Base-by-base conservation (phyloP, 1,140 invertebrate species). In the Zaprionus taronus region DNA sequence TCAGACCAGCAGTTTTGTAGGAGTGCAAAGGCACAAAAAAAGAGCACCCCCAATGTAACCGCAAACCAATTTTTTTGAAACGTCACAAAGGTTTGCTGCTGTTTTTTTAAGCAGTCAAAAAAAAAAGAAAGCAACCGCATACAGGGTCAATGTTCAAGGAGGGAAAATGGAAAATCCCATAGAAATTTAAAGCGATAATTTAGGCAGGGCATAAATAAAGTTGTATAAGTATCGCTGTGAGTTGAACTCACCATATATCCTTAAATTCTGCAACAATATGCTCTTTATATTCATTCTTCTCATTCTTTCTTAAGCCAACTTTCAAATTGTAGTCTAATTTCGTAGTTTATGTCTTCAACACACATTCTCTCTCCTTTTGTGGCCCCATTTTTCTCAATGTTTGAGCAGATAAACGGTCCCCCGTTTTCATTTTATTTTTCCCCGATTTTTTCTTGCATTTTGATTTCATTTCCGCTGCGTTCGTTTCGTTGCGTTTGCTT, bases 391-490 rank as follows among this genome's bases (percentile, higher is more conserved):
- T 47, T 17, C 1, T 5, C 15, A 17, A 17, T 17, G n/a, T 47
- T 51, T 24, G 20, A 22, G 47, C 47, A 17, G 41, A 47, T 47
- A 47, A 47, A 47, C 41, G 41, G 4, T 12, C 0, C 15, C 1
- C 15, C 5, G 20, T 51, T 14, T 31, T 71, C 17, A 47, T 47
- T 47, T 53, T 3, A 5, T 24, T 36, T 53, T 24, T 36, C 5
- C 5, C 7, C 17, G 2, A 11, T 36, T 65, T 56, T 69, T 79
- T 58, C 69, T 83, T 89, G 60, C 80, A 83, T 66, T 89, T 87
- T 89, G 78, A 89, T 87, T 87, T 83, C 77, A 71, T 87, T 81
- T 75, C 68, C 84, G 76, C 61, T 75, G 34, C 61, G 68, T 78
- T 77, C 70, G 69, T 66, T 80, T 71, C 24, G 26, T 36, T 72